These are phyloP conservation scores for Exephanes ischioxanthus DNA, from an alignment of 2,888 invertebrate species.

Conservation along the genomic window DNA sequence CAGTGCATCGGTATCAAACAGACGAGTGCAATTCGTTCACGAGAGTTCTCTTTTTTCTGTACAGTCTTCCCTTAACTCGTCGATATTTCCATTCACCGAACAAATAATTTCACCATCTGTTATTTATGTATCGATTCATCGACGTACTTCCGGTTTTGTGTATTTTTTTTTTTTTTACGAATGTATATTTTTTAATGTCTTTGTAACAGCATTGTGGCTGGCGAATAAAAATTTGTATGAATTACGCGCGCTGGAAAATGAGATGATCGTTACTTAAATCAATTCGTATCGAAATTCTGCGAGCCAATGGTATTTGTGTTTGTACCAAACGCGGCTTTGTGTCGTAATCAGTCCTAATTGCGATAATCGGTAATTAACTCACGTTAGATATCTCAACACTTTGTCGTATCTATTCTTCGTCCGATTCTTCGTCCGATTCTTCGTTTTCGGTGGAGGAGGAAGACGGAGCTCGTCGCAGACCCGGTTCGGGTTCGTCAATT, in stretches of 20 bases:
- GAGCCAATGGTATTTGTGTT: background rate
- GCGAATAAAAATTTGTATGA: constrained; percentile 20
- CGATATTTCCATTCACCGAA: constrained; percentile 4
- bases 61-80: background rate
- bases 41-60: background rate
- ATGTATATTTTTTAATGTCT: background rate
- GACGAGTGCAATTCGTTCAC: background rate
- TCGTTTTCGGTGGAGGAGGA: background rate
- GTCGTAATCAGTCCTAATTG: background rate
- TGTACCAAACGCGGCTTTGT: background rate
- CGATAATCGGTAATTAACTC: background rate
- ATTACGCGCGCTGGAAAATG: background rate
- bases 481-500: constrained; percentile 59
- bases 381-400: background rate
- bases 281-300: constrained; percentile 59
- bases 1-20: background rate
- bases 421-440: background rate
- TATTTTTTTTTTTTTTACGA: background rate
- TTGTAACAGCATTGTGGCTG: constrained; percentile 8
- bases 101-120: constrained; percentile 25
- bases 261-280: constrained; percentile 1
- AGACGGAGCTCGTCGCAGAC: background rate
- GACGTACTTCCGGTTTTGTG: background rate
- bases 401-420: background rate
- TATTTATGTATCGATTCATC: constrained; percentile 39